These are phyloP conservation scores for Laupala kohalensis DNA, from an alignment of 1,140 invertebrate species.

Conservation along the genomic window DNA sequence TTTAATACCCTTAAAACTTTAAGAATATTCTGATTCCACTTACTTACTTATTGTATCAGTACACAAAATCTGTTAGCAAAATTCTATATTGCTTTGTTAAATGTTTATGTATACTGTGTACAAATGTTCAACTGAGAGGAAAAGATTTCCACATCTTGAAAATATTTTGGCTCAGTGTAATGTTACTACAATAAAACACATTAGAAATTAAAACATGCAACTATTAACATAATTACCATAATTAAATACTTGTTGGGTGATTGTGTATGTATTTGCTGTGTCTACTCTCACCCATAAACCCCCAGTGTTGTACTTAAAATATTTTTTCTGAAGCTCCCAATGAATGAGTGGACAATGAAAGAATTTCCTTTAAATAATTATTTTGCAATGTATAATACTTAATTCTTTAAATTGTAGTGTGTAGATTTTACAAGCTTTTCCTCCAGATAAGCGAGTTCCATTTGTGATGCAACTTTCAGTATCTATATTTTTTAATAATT, in stretches of 20 bases:
- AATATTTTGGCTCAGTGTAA: background rate
- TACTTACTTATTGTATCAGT: background rate
- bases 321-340: background rate
- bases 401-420: background rate
- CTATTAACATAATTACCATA: background rate
- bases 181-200: background rate
- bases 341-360: background rate
- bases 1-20: background rate
- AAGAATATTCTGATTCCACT: background rate
- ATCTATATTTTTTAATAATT: background rate
- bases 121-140: background rate
- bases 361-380: background rate
- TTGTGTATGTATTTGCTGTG: background rate
- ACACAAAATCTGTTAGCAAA: background rate
- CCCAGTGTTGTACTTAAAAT: slow-evolving; percentile 8
- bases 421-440: background rate
- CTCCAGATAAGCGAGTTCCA: background rate
- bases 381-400: background rate
- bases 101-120: background rate
- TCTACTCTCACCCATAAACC: slow-evolving; percentile 2
- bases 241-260: background rate
- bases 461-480: background rate
- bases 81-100: background rate
- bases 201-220: background rate
- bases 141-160: background rate